Percentiles rank a stretch among this genome's conserved stretches.
Conservation (phyloP, 2,113 vertebrate species). For the Brienomyrus longianalis region DNA sequence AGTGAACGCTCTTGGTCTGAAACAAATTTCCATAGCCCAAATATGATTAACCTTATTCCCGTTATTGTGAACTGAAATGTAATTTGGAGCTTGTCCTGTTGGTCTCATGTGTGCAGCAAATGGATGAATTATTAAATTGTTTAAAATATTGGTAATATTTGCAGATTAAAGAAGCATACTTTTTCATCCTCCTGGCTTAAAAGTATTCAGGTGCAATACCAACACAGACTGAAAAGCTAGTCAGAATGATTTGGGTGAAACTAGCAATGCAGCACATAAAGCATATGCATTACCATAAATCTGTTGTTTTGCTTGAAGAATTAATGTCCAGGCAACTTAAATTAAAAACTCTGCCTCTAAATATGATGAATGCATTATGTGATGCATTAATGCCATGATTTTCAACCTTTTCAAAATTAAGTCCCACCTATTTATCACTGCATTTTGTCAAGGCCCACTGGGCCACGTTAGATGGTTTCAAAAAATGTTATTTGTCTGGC, state of each 20-base stretch:
- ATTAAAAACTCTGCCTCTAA: background rate
- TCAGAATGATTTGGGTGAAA: background rate
- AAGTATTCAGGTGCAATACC: background rate
- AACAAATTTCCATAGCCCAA: background rate
- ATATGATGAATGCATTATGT: background rate
- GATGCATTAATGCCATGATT: background rate
- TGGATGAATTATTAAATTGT: background rate
- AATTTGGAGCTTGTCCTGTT: background rate
- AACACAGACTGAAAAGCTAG: background rate
- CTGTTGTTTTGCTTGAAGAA: background rate
- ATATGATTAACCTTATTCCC: background rate
- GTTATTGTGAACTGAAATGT: background rate
- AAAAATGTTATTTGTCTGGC: too few relatives aligned
- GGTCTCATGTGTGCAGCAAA: background rate
- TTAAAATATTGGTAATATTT: background rate
- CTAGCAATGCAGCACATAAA: background rate
- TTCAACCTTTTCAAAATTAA: background rate
- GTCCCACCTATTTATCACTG: background rate
- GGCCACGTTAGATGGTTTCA: background rate
- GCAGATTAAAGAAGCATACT: background rate
- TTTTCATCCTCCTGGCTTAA: background rate
- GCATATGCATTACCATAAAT: background rate
- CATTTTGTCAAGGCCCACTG: background rate
- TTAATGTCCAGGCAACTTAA: background rate
- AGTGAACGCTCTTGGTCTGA: background rate